phyloP scores from a whole-genome alignment of 53 echinoderm and acorn worm genomes.

The Crossaster papposus region DNA sequence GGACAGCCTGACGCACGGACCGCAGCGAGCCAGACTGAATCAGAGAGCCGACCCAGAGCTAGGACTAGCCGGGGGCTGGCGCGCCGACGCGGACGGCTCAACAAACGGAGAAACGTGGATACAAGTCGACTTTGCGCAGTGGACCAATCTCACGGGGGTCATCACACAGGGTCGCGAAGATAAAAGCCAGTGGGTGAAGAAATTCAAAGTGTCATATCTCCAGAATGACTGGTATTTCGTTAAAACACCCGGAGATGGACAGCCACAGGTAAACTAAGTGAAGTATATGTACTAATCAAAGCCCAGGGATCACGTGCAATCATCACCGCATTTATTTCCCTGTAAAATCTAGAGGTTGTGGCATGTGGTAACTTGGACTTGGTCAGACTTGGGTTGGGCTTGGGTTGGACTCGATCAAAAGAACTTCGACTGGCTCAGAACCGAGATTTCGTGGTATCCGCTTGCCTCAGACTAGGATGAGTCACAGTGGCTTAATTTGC shows the following conservation, averaged over 20 bases:
- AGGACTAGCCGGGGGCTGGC: conserved; percentile 28
- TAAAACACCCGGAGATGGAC: background rate
- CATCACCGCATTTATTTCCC: too few relatives aligned
- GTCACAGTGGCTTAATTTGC: too few relatives aligned
- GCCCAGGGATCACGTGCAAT: too few relatives aligned
- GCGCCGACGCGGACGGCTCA: background rate
- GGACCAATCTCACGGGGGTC: conserved; percentile 43
- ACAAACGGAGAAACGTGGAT: background rate
- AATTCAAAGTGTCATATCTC: conserved; percentile 15
- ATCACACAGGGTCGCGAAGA: conserved; percentile 45
- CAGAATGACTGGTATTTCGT: conserved; percentile 11
- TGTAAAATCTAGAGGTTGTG: too few relatives aligned
- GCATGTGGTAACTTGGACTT: too few relatives aligned
- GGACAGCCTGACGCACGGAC: conserved; percentile 3
- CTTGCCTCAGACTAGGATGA: too few relatives aligned
- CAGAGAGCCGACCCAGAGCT: conserved; percentile 2
- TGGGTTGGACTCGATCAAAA: too few relatives aligned
- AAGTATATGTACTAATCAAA: too few relatives aligned
- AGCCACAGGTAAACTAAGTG: too few relatives aligned
- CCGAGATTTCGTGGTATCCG: too few relatives aligned
- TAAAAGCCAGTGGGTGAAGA: conserved; percentile 37
- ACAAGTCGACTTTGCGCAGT: conserved; percentile 23
- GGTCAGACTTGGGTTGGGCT: too few relatives aligned
- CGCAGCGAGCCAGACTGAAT: conserved; percentile 25
- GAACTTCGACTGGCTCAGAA: too few relatives aligned